Conservation (phyloP, 92 coral and sea anemone species). For the Porites evermanni region DNA sequence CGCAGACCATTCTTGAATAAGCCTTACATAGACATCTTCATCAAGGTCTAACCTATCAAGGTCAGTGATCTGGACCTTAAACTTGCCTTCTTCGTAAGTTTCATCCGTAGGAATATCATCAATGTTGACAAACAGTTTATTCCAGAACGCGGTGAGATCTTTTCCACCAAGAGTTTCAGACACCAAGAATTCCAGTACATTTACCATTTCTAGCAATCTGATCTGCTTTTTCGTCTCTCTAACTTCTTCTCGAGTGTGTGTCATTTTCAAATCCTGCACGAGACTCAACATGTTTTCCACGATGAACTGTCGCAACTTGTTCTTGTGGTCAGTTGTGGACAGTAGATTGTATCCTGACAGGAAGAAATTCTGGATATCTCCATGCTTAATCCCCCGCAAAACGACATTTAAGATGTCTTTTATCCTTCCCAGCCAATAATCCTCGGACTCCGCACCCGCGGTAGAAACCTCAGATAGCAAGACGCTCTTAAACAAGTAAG, state of each 20-base stretch:
- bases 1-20: background rate
- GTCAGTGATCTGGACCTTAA: constrained; percentile 5
- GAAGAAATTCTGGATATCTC: background rate
- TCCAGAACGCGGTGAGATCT: constrained; percentile 3
- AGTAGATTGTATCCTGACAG: background rate
- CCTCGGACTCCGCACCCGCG: background rate
- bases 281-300: constrained; percentile 5
- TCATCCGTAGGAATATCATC: background rate
- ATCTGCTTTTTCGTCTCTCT: constrained; percentile 6
- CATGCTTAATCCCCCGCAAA: background rate
- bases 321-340: background rate
- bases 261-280: background rate
- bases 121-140: constrained; percentile 26
- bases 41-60: constrained; percentile 3
- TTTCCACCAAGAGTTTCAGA: constrained; percentile 9
- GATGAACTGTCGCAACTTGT: constrained; percentile 21
- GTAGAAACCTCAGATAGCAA: background rate
- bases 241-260: background rate
- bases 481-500: constrained; percentile 12
- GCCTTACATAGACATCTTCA: background rate
- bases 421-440: background rate
- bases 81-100: background rate
- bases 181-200: constrained; percentile 15
- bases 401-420: background rate
- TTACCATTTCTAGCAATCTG: constrained; percentile 4